Percentiles rank a stretch among this genome's conserved stretches.
These are phyloP conservation scores for Lasioglossum lativentre DNA, from an alignment of 2,888 invertebrate genomes.

Conservation along the genomic window DNA sequence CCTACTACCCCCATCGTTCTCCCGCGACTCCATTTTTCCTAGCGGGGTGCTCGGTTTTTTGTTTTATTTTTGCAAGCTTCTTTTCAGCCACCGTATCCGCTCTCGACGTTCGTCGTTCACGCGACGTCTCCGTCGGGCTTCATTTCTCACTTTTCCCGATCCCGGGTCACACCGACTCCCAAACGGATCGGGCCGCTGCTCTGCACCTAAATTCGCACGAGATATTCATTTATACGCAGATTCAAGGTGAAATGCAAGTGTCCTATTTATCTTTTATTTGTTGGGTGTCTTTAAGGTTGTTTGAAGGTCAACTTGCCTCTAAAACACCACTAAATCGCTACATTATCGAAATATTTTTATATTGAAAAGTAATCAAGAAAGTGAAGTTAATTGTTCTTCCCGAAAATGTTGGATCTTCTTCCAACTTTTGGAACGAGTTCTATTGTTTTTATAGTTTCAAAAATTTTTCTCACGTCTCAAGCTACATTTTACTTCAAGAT, in stretches of 20 bases:
- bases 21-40: not conserved
- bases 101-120: constrained; percentile 2
- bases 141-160: not conserved
- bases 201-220: constrained; percentile 8
- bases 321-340: too few species aligned
- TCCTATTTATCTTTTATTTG: not conserved
- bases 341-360: too few species aligned
- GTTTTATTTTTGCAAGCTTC: not conserved
- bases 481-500: too few species aligned
- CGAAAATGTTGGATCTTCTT: too few species aligned
- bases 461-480: too few species aligned
- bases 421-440: too few species aligned
- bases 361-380: too few species aligned
- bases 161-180: not conserved
- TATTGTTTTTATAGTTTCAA: too few species aligned
- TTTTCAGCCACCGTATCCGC: constrained; percentile 31
- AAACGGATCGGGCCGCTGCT: constrained; percentile 27
- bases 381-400: too few species aligned
- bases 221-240: constrained; percentile 49
- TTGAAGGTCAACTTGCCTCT: too few species aligned
- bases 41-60: not conserved
- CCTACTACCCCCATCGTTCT: not conserved
- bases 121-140: constrained; percentile 42
- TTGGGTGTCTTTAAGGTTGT: not conserved
- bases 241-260: not conserved